Evolutionary conservation across 1,140 invertebrate species (phyloP).

Genomic region (Ips nitidus): DNA sequence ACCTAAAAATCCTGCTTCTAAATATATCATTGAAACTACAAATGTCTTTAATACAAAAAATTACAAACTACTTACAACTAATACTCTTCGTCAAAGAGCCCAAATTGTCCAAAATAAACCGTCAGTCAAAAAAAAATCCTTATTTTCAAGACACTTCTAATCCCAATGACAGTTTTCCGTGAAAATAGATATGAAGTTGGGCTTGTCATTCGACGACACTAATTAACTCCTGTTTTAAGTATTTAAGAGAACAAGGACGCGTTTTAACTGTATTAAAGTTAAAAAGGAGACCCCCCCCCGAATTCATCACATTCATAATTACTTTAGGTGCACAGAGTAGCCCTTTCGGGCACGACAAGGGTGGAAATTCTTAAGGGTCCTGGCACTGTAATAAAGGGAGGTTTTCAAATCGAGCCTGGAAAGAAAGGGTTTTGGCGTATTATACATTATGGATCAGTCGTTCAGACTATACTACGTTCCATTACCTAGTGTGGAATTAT

Average conservation of each 20-base stretch:
- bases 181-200: too few species aligned
- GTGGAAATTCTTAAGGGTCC: slow-evolving; percentile 33
- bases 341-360: slow-evolving; percentile 39
- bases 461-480: neutral
- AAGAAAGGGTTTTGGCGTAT: slow-evolving; percentile 13
- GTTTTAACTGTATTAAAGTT: slow-evolving; percentile 46
- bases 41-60: too few species aligned
- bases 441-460: slow-evolving; percentile 22
- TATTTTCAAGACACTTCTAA: too few species aligned
- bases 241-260: slow-evolving; percentile 42
- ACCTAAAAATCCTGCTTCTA: too few species aligned
- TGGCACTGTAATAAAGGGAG: slow-evolving; percentile 19
- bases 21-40: too few species aligned
- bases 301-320: slow-evolving; percentile 49
- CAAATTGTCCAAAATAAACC: too few species aligned
- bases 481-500: too few species aligned
- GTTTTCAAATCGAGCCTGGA: slow-evolving; percentile 12
- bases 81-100: too few species aligned
- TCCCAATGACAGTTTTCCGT: too few species aligned
- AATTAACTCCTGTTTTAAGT: slow-evolving; percentile 42
- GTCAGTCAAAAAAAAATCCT: too few species aligned
- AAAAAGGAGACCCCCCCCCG: slow-evolving; percentile 40
- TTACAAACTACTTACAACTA: too few species aligned
- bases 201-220: neutral
- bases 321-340: slow-evolving; percentile 45